A percentile compares a stretch with the other conserved stretches of the same genome.
These are phyloP conservation scores for Galendromus occidentalis DNA, from an alignment of 1,140 invertebrate species.

Conservation along the genomic window DNA sequence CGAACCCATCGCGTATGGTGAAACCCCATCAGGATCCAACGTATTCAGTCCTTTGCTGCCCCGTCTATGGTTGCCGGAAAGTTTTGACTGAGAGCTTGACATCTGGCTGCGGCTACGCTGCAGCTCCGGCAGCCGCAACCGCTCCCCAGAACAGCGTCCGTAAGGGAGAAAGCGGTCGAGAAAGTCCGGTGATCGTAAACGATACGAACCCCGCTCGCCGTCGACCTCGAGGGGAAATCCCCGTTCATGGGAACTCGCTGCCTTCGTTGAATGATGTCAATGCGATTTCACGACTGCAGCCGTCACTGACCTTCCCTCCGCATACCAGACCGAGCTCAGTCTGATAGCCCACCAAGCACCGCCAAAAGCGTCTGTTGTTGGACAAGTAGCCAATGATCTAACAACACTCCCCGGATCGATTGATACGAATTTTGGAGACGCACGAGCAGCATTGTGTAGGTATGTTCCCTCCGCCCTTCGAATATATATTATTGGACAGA, in stretches of 20 bases:
- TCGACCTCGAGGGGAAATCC: neutral
- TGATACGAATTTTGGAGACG: too few relatives aligned
- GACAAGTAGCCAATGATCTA: too few relatives aligned
- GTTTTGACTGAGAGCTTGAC: neutral
- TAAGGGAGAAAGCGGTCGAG: neutral
- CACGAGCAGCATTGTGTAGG: too few relatives aligned
- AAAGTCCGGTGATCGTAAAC: neutral
- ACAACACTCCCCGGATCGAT: too few relatives aligned
- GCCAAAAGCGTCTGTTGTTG: too few relatives aligned
- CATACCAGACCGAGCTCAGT: too few relatives aligned
- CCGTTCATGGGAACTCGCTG: neutral
- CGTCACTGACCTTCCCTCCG: too few relatives aligned
- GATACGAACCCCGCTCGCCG: neutral
- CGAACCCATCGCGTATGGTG: neutral
- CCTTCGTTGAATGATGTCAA: neutral
- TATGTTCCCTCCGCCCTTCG: too few relatives aligned
- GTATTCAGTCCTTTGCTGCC: neutral
- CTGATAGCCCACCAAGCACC: too few relatives aligned
- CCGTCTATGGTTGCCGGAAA: neutral
- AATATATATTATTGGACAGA: too few relatives aligned
- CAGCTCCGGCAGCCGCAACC: neutral
- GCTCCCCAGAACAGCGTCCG: neutral
- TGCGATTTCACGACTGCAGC: too few relatives aligned
- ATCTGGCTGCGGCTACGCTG: neutral
- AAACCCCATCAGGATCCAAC: neutral